A percentile compares a stretch with the other conserved stretches of the same genome.
phyloP scores from a whole-genome alignment of 2,113 vertebrate genomes.

The Otus sunia region DNA sequence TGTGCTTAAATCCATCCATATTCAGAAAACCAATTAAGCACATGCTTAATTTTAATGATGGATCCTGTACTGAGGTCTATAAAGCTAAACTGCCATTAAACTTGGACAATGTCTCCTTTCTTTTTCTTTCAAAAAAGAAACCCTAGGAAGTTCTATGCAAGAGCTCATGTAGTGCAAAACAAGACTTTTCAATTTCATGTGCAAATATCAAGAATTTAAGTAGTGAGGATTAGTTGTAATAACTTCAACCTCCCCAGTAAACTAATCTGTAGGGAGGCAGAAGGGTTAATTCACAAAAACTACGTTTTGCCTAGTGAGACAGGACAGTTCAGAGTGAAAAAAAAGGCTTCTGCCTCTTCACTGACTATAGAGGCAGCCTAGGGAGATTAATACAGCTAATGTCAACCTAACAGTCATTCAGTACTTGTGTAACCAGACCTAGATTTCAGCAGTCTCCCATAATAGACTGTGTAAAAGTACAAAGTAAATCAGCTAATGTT shows the following conservation, averaged over 20 bases:
- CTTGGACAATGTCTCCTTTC: neutral
- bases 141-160: neutral
- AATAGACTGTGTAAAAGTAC: neutral
- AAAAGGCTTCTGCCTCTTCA: neutral
- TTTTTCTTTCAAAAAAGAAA: neutral
- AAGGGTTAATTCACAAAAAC: neutral
- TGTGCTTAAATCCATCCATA: constrained; percentile 28
- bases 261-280: neutral
- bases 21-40: constrained; percentile 31
- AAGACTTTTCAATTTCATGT: neutral
- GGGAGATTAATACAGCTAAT: neutral
- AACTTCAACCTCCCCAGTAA: neutral
- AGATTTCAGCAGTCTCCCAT: neutral
- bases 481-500: neutral
- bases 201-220: neutral
- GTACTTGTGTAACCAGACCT: neutral
- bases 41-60: constrained; percentile 46
- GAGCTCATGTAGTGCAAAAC: neutral
- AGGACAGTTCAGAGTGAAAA: neutral
- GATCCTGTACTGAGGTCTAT: neutral
- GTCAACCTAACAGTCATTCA: neutral
- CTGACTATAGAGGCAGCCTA: neutral
- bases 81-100: neutral
- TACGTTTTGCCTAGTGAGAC: neutral
- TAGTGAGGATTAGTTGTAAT: neutral